These are phyloP conservation scores for Drymonia ruficornis DNA, from an alignment of 2,888 invertebrate species.

Conservation along the genomic window DNA sequence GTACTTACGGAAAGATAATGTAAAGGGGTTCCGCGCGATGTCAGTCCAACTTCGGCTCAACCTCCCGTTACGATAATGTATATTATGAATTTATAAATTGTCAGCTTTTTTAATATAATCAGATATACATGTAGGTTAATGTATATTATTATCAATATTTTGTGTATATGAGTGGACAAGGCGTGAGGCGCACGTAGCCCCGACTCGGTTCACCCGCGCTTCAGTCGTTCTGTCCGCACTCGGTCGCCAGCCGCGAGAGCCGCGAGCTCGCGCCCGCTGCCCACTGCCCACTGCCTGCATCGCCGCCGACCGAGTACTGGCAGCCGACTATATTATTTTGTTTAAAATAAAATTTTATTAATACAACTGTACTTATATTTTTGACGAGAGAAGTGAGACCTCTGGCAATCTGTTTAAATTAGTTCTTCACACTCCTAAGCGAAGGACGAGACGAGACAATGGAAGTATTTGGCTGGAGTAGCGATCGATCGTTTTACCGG, in stretches of 20 bases:
- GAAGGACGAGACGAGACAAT: too few relatives aligned
- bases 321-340: constrained; percentile 77
- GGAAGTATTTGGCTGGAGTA: too few relatives aligned
- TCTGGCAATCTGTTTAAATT: background rate
- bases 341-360: constrained; percentile 80
- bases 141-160: constrained; percentile 73
- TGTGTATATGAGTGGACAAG: constrained; percentile 71
- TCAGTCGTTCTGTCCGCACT: constrained; percentile 30
- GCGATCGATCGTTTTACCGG: too few relatives aligned
- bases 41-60: constrained; percentile 33
- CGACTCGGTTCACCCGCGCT: constrained; percentile 40
- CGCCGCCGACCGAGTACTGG: constrained; percentile 53
- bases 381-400: constrained; percentile 13
- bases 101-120: constrained; percentile 80
- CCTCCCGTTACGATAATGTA: constrained; percentile 65
- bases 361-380: constrained; percentile 43
- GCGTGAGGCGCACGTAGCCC: constrained; percentile 61
- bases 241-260: constrained; percentile 11
- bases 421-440: too few relatives aligned
- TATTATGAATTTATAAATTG: constrained; percentile 79
- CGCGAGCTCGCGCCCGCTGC: constrained; percentile 44
- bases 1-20: constrained; percentile 70
- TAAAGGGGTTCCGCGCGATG: constrained; percentile 55
- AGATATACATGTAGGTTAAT: constrained; percentile 66
- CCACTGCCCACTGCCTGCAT: constrained; percentile 38